These are phyloP conservation scores for Aphidoletes aphidimyza DNA, from an alignment of 2,888 invertebrate species.

Conservation along the genomic window DNA sequence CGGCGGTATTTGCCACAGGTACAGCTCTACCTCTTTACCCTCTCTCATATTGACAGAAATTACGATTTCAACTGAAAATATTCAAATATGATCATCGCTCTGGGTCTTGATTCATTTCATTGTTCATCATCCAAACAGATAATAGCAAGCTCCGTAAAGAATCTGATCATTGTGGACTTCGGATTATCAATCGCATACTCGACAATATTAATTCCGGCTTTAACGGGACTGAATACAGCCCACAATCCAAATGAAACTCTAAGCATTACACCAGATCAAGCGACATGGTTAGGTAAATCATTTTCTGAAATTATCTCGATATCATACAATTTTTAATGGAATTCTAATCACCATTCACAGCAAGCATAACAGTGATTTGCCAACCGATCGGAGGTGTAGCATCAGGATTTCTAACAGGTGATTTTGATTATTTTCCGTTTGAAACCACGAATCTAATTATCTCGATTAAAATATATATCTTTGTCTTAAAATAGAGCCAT, in stretches of 20 bases:
- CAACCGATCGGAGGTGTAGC: constrained; percentile 62
- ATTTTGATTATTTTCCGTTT: too few species aligned
- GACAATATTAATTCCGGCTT: constrained; percentile 71
- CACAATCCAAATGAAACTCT: constrained; percentile 62
- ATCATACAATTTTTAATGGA: too few species aligned
- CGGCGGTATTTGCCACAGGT: constrained; percentile 14
- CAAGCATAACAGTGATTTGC: constrained; percentile 8
- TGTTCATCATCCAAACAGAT: constrained; percentile 63
- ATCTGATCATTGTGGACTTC: constrained; percentile 69
- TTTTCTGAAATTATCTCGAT: background rate
- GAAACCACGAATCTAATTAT: too few species aligned
- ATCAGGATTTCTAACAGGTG: constrained; percentile 68
- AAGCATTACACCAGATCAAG: constrained; percentile 68
- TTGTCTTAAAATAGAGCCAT: constrained; percentile 63
- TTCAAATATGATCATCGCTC: too few species aligned
- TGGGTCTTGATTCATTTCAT: background rate
- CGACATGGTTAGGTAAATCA: constrained; percentile 71
- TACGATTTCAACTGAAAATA: too few species aligned
- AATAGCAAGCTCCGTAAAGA: constrained; percentile 69
- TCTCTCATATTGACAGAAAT: too few species aligned
- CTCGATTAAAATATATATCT: too few species aligned
- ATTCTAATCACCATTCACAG: background rate
- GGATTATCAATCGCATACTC: constrained; percentile 72
- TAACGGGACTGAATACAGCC: constrained; percentile 67
- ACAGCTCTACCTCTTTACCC: too few species aligned